Evolutionary conservation across 2,888 invertebrate species (phyloP), one percentile per base, ranked within the genome.

Genomic region (Apantesis nais): DNA sequence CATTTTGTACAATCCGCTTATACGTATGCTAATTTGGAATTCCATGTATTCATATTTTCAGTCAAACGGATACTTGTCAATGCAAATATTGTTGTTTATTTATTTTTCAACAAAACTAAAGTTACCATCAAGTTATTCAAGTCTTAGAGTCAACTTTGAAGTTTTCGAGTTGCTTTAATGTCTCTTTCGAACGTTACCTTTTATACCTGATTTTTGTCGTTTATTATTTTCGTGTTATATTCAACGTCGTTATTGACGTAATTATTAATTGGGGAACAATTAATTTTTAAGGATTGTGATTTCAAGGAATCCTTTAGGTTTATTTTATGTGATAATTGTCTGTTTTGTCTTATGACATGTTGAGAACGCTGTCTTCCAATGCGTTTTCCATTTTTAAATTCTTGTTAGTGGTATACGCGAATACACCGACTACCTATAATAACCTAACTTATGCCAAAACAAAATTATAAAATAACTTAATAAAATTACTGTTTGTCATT

Each of bases 71-170:
- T 83, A 82, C 77, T 82, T 84, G 78, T 82, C 83, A 88, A 87
- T 88, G 89, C 89, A 88, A 88, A 86, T 83, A 79, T 78, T 83
- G 81, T 83, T 85, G 76, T 81, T 80, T 79, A 82, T 83, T 79
- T 87, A 81, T 88, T 87, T 80, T 86, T 88, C 85, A 85, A 86
- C 85, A 80, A 75, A 85, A 92, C 93, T 92, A 91, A 92, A 94
- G 95, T 95, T 95, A 95, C 95, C 95, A 95, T 86, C 88, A 86
- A 86, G 87, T 93, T 93, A 93, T 94, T 95, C 92, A 92, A 93
- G 92, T 89, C 88, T 83, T 93, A 90, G 89, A 85, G 78, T 82
- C 88, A 89, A 89, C 85, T 86, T 85, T 85, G 85, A 88, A 86
- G 88, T 88, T 89, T 86, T 90, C 86, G 83, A 89, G 89, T 89